phyloP scores from a whole-genome alignment of 2,888 invertebrate genomes.

The Brassicogethes aeneus region DNA sequence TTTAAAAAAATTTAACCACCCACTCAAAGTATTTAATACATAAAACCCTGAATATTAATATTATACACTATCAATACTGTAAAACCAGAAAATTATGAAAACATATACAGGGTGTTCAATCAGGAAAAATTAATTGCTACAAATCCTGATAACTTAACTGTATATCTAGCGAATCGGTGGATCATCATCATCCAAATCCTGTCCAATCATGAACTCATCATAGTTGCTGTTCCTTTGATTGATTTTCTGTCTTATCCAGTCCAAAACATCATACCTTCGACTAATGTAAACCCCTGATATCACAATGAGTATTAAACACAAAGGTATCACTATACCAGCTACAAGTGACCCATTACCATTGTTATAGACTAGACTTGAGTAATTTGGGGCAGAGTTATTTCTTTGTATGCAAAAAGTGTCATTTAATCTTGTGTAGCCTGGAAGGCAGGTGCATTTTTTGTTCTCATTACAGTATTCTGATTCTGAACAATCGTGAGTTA shows the following conservation, averaged over 20 bases:
- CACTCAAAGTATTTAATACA: too few relatives aligned
- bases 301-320: constrained; percentile 35
- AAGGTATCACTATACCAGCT: constrained; percentile 32
- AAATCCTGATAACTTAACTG: too few relatives aligned
- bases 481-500: constrained; percentile 23
- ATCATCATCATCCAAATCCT: constrained; percentile 37
- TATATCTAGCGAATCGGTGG: neutral
- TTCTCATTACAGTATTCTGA: constrained; percentile 28
- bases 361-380: constrained; percentile 28
- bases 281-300: constrained; percentile 34
- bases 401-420: constrained; percentile 18
- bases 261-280: constrained; percentile 31
- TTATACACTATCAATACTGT: too few relatives aligned
- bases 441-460: constrained; percentile 28
- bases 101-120: too few relatives aligned
- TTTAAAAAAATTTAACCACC: too few relatives aligned
- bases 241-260: constrained; percentile 34
- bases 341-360: constrained; percentile 30
- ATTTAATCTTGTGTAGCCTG: constrained; percentile 23
- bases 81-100: too few relatives aligned
- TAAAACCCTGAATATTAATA: too few relatives aligned
- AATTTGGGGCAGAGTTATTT: constrained; percentile 20
- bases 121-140: too few relatives aligned
- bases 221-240: constrained; percentile 36
- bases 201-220: constrained; percentile 41